These are phyloP conservation scores for Heteractis magnifica DNA, from an alignment of 92 coral and sea anemone genomes.

Conservation along the genomic window DNA sequence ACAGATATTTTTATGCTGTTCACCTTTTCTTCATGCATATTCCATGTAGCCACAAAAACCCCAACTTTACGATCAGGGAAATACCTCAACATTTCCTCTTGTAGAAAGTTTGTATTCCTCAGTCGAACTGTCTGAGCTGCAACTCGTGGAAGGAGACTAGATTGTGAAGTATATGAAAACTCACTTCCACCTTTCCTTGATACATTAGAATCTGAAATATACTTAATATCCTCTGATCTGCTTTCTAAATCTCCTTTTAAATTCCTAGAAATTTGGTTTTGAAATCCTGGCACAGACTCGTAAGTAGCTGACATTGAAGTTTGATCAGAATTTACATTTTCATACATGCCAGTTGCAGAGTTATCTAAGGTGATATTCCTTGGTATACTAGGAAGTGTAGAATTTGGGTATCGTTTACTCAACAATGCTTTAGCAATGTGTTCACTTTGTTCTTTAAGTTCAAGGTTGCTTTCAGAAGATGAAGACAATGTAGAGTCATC, in stretches of 20 bases:
- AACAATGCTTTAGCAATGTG: constrained; percentile 29
- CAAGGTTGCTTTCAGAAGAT: constrained; percentile 34
- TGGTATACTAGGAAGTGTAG: constrained; percentile 75
- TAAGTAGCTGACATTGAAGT: neutral
- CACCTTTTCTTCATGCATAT: constrained; percentile 99
- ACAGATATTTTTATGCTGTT: neutral
- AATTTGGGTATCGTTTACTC: constrained; percentile 59
- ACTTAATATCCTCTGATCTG: constrained; percentile 28
- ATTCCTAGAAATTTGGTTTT: neutral
- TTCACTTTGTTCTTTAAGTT: constrained; percentile 48
- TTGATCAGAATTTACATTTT: constrained; percentile 24
- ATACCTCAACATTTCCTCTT: constrained; percentile 88
- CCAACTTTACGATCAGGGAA: constrained; percentile 81
- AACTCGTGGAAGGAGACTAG: constrained; percentile 72
- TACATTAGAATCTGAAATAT: constrained; percentile 70
- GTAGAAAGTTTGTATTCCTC: constrained; percentile 81
- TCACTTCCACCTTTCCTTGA: constrained; percentile 53
- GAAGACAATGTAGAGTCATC: constrained; percentile 21
- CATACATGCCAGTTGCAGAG: constrained; percentile 51
- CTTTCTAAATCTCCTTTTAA: neutral
- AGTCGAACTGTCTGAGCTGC: constrained; percentile 71
- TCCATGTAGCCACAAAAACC: constrained; percentile 94
- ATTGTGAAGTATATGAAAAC: constrained; percentile 43
- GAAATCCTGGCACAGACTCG: constrained; percentile 30
- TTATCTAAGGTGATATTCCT: constrained; percentile 15